Percentiles rank a stretch among this genome's conserved stretches.
phyloP scores from a whole-genome alignment of 2,888 invertebrate species.

The Pecten maximus region DNA sequence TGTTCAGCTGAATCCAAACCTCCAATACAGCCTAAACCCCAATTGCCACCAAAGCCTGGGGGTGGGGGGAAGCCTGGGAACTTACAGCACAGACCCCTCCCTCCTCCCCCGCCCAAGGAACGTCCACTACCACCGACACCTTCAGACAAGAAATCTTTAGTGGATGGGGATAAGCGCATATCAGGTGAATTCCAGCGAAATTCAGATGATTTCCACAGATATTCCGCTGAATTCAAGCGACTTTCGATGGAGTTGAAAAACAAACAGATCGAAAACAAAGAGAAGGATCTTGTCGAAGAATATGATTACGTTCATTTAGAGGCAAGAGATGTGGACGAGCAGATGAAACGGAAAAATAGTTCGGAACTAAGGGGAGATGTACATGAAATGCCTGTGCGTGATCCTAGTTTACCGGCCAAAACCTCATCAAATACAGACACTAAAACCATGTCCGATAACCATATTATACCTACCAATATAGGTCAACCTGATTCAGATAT shows the following conservation, averaged over 20 bases:
- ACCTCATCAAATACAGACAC: conserved; percentile 48
- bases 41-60: conserved; percentile 57
- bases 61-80: conserved; percentile 54
- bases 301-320: conserved; percentile 93
- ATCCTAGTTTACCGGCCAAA: background rate
- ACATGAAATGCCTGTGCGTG: conserved; percentile 44
- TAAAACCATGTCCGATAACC: conserved; percentile 23
- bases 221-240: conserved; percentile 53
- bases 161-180: conserved; percentile 53
- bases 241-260: conserved; percentile 43
- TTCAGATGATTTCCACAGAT: conserved; percentile 60
- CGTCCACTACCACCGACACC: conserved; percentile 71
- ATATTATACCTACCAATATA: background rate
- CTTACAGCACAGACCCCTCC: conserved; percentile 87
- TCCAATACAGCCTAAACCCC: conserved; percentile 68
- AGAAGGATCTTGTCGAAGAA: conserved; percentile 89
- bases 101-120: conserved; percentile 75
- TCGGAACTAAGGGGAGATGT: conserved; percentile 37
- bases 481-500: background rate
- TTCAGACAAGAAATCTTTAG: conserved; percentile 59
- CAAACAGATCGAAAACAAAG: conserved; percentile 61
- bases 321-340: conserved; percentile 80
- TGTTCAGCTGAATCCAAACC: conserved; percentile 61
- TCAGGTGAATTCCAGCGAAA: conserved; percentile 61
- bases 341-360: conserved; percentile 39